Evolutionary conservation across 2,888 invertebrate species (phyloP).

Genomic region (Lasioglossum figueresi): DNA sequence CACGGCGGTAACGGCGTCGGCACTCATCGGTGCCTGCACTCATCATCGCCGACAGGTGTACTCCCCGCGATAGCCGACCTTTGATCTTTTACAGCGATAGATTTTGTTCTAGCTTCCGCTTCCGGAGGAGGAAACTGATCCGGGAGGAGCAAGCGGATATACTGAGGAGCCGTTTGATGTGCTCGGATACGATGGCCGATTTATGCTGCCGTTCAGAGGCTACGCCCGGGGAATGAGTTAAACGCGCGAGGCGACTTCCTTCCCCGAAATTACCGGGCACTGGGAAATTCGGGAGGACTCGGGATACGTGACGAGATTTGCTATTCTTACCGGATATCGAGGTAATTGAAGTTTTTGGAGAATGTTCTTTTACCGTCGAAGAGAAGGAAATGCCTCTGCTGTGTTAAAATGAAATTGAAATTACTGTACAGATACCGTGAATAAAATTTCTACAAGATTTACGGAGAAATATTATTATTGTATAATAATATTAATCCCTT

Average conservation of each 20-base stretch:
- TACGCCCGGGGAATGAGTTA: background rate
- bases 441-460: no score
- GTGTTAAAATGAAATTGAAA: background rate
- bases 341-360: background rate
- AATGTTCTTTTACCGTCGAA: background rate
- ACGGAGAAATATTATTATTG: no score
- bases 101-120: constrained; percentile 49
- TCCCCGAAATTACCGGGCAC: background rate
- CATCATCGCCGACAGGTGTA: constrained; percentile 10
- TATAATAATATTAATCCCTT: no score
- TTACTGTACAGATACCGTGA: no score
- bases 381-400: background rate
- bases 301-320: background rate
- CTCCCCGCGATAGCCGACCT: constrained; percentile 49
- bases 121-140: constrained; percentile 11
- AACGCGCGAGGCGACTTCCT: background rate
- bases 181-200: constrained; percentile 25
- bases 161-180: constrained; percentile 30
- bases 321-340: background rate
- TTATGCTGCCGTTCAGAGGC: constrained; percentile 4
- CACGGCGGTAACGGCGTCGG: constrained; percentile 10
- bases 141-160: background rate
- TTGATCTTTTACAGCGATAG: constrained; percentile 57
- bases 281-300: background rate
- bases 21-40: constrained; percentile 10